phyloP scores from a whole-genome alignment of 2,888 invertebrate genomes.

The Clivina fossor region DNA sequence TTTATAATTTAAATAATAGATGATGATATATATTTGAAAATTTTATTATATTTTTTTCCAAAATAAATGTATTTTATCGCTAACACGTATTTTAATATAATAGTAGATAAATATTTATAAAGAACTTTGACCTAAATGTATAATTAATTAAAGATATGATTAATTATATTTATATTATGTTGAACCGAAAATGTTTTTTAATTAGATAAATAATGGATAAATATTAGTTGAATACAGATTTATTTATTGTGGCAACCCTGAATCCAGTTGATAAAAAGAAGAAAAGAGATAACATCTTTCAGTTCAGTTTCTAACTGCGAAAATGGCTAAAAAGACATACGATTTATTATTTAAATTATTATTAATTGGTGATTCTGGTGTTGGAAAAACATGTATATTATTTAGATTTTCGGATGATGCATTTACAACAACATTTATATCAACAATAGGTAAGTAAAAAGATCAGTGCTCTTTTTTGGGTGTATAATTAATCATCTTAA shows the following conservation, averaged over 20 bases:
- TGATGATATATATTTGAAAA: too few relatives aligned
- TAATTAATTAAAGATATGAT: too few relatives aligned
- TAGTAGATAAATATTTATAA: too few relatives aligned
- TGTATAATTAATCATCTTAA: slow-evolving; percentile 27
- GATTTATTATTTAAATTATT: slow-evolving; percentile 90
- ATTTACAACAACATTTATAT: slow-evolving; percentile 93
- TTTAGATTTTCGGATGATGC: slow-evolving; percentile 95
- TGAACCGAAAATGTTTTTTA: too few relatives aligned
- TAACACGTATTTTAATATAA: too few relatives aligned
- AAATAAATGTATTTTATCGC: too few relatives aligned
- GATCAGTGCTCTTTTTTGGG: slow-evolving; percentile 23
- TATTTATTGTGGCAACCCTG: slow-evolving; percentile 8
- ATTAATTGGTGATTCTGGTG: slow-evolving; percentile 91
- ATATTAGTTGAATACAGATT: too few relatives aligned
- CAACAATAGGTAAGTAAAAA: slow-evolving; percentile 85
- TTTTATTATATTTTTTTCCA: too few relatives aligned
- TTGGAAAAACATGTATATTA: slow-evolving; percentile 92
- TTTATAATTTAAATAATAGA: too few relatives aligned
- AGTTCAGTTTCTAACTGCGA: slow-evolving; percentile 36
- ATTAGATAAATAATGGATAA: too few relatives aligned
- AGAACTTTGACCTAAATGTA: too few relatives aligned
- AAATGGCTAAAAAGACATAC: slow-evolving; percentile 95
- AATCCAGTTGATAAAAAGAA: slow-evolving; percentile 9
- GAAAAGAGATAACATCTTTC: slow-evolving; percentile 13
- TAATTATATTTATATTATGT: too few relatives aligned